Evolutionary conservation across 2,888 invertebrate species (phyloP), one percentile per base, ranked within the genome.

Genomic region (Tiliacea aurago): DNA sequence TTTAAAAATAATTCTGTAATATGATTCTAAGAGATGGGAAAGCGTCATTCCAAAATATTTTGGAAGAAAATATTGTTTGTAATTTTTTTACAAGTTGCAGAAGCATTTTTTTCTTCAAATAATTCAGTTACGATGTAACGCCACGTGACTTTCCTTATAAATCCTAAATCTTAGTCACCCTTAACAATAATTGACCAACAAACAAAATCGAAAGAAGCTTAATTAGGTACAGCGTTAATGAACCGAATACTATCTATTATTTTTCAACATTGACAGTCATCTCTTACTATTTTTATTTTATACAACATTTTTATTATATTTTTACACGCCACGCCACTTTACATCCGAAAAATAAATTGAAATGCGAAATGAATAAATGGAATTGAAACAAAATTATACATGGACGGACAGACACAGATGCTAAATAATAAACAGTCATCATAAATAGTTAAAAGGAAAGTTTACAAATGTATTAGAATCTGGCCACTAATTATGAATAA

Each of bases 321-420:
- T 92, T 93, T 94, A 94, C 90, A 95, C 89, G 89, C 89, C 90
- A 94, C 89, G 89, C 89, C 89, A 89, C 91, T 93, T 93, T 93
- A 94, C 91, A 93, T 84, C 87, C 87, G 82, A 87, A 28, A 91
- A 88, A 78, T 70, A 64, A 74, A 78, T 77, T 63, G 75, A 84
- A 86, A 83, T 84, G 78, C 76, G 64, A 86, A 87, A 84, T 71
- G 18, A 78, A 59, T 62, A 76, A 74, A 78, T 86, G 87, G 85
- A 85, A 87, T 87, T 63, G 66, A 88, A 84, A 81, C 77, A 86
- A 87, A 91, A 91, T 79, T 88, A 90, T 90, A 90, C 86, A 91
- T 95, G 96, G 96, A 96, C 96, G 96, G 96, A 96, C 94, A 95
- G 95, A 95, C 92, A 93, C 86, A 94, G 92, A 93, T 91, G 89